These are phyloP conservation scores for Heliothis peltigera DNA, from an alignment of 2,888 invertebrate species.

Conservation along the genomic window DNA sequence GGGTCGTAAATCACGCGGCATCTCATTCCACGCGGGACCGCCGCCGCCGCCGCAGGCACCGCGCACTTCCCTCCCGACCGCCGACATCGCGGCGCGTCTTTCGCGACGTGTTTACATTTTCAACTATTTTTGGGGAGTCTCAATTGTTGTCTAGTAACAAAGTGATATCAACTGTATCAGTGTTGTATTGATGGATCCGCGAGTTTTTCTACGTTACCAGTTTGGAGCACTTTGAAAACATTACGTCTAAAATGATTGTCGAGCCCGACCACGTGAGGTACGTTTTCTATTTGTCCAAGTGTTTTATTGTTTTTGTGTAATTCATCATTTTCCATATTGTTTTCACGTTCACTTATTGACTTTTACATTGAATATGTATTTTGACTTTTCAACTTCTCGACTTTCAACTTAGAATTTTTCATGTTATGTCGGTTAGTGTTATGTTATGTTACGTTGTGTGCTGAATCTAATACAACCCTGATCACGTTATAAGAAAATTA, in stretches of 20 bases:
- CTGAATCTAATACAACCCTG: not conserved
- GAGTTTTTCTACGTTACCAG: conserved; percentile 73
- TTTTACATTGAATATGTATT: conserved; percentile 34
- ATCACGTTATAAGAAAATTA: not conserved
- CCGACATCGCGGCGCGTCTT: conserved; percentile 87
- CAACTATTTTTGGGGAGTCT: conserved; percentile 80
- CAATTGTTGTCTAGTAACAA: conserved; percentile 76
- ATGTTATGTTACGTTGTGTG: not conserved
- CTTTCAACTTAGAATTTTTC: conserved; percentile 48
- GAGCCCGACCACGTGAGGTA: conserved; percentile 89
- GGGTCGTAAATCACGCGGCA: conserved; percentile 90
- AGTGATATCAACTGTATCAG: conserved; percentile 77
- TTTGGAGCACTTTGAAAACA: conserved; percentile 83
- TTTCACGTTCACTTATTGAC: conserved; percentile 49
- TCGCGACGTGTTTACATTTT: conserved; percentile 88
- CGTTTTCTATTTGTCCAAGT: conserved; percentile 80
- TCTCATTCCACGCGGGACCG: conserved; percentile 90
- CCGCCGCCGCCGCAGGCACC: conserved; percentile 88
- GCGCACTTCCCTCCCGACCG: conserved; percentile 87
- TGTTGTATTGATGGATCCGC: conserved; percentile 84
- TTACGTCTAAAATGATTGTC: conserved; percentile 88
- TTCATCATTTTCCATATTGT: conserved; percentile 62
- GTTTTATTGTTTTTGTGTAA: conserved; percentile 72
- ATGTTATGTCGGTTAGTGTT: conserved; percentile 7
- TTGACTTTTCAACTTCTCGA: conserved; percentile 36